Percentiles rank a stretch among this genome's conserved stretches.
Evolutionary conservation across 2,113 vertebrate species (phyloP).

Genomic region (Amblyopsis rosae): DNA sequence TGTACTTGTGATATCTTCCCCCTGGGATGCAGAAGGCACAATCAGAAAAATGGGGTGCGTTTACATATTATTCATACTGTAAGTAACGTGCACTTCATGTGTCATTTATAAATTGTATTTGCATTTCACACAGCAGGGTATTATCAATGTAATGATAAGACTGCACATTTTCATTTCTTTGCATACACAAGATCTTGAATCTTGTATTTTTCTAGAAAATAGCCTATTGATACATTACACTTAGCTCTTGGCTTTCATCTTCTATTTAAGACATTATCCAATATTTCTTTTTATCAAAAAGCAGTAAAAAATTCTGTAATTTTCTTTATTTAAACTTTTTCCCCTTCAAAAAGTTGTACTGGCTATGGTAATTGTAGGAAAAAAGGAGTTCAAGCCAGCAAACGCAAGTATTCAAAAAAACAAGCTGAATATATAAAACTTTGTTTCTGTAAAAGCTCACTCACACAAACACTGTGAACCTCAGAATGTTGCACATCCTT

Average conservation of each 20-base stretch:
- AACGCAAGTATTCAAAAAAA: not conserved
- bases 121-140: not conserved
- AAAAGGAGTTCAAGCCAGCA: too few species aligned
- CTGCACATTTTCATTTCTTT: not conserved
- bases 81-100: not conserved
- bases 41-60: not conserved
- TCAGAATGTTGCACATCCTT: slow-evolving; percentile 12
- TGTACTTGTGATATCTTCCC: slow-evolving; percentile 23
- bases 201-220: not conserved
- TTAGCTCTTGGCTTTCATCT: not conserved
- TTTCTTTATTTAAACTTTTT: too few species aligned
- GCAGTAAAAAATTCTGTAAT: too few species aligned
- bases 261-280: not conserved
- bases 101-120: slow-evolving; percentile 22
- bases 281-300: not conserved
- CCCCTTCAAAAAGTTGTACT: too few species aligned
- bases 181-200: too few species aligned
- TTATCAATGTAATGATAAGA: not conserved
- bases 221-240: not conserved
- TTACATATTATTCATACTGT: not conserved
- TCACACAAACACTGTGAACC: slow-evolving; percentile 38
- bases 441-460: slow-evolving; percentile 45
- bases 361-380: too few species aligned
- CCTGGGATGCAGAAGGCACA: slow-evolving; percentile 11
- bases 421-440: slow-evolving; percentile 30